Evolutionary conservation across 2,797 vertebrate species (phyloP), one percentile per base, ranked within the genome.

Genomic region (Lacerta viridis): DNA sequence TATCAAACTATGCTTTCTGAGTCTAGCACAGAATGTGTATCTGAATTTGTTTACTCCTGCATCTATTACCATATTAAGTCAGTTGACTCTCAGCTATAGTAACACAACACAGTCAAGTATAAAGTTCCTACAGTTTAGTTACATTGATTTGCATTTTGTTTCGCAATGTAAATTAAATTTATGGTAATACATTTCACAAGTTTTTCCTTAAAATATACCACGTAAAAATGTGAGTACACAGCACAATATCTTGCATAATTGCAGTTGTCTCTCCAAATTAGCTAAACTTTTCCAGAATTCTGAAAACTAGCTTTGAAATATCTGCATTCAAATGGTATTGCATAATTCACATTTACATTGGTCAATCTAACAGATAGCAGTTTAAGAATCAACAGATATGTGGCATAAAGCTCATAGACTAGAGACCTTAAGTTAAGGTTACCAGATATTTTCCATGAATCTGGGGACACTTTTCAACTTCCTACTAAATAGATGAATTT

Each of bases 81-180:
- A 72, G 59, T 77, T 89, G 90, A 87, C 61, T 89, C 87, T 68
- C 39, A 77, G 78, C 83, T 17, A 4, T 50, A 18, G 13, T 50
- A 86, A 87, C 85, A 55, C 89, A 84, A 89, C 89, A 89, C 93
- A 79, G 61, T 87, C 87, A 93, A 90, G 15, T 87, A 77, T 59
- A 93, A 94, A 87, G 84, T 88, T 90, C 18, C 88, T 89, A 86
- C 88, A 88, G 93, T 87, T 93, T 85, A 84, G 80, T 86, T 76
- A 87, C 86, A 89, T 72, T 89, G 90, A 94, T 95, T 94, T 94
- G 84, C 88, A 93, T 95, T 95, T 93, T 92, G 15, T 86, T 85
- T 87, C 85, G 92, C 90, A 84, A 55, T 72, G 23, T 88, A 88
- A 92, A 91, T 90, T 61, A 90, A 92, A 92, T 90, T 91, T 93